Conservation (phyloP, 2,797 vertebrate species). For the Myotis vivesi region DNA sequence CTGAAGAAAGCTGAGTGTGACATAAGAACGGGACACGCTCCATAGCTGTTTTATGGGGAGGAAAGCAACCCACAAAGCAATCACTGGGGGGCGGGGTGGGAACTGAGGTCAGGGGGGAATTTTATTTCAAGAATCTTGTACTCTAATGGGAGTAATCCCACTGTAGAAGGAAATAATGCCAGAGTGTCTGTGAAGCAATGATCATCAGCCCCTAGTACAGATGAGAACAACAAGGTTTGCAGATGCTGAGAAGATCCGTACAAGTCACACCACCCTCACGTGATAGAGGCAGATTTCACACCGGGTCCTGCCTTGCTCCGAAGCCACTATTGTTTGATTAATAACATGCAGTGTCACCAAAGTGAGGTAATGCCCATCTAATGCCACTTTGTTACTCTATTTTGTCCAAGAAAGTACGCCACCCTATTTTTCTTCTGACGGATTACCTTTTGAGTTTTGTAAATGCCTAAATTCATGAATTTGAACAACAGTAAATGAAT, state of each 20-base stretch:
- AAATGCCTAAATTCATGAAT: neutral
- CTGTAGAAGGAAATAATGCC: neutral
- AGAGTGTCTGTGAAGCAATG: neutral
- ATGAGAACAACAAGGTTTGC: neutral
- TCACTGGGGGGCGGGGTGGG: neutral
- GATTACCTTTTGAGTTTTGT: neutral
- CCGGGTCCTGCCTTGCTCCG: neutral
- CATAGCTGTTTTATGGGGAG: neutral
- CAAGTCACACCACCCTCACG: neutral
- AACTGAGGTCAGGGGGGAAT: too few relatives aligned
- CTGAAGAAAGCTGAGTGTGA: rapidly evolving
- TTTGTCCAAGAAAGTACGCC: neutral
- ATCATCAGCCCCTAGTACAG: neutral
- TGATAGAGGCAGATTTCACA: neutral
- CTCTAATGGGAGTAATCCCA: neutral
- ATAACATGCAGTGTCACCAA: neutral
- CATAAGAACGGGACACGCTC: neutral
- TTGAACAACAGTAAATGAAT: neutral
- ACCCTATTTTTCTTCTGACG: neutral
- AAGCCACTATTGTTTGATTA: neutral
- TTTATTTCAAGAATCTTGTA: neutral
- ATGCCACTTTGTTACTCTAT: neutral
- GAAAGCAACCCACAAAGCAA: neutral
- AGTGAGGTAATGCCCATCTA: neutral
- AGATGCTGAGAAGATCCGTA: neutral